Evolutionary conservation across 2,888 invertebrate species (phyloP), one percentile per base, ranked within the genome.

Genomic region (Meganola albula): DNA sequence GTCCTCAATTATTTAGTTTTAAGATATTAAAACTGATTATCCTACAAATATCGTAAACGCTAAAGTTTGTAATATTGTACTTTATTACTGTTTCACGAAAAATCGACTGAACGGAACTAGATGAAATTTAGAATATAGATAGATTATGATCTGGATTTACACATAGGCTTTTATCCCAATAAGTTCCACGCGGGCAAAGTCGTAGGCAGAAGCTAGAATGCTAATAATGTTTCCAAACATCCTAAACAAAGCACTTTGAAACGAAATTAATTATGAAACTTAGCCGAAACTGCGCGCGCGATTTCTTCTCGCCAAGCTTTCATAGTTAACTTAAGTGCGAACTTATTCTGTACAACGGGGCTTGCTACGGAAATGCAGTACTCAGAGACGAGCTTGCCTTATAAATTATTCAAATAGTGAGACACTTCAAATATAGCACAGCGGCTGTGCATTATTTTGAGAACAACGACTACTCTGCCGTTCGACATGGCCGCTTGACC

Each of bases 341-440:
- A 72, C 58, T 63, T 69, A 62, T 62, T 54, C 55, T 48, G 47
- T 48, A 40, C 36, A 48, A 60, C 61, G 65, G 64, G 70, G 69
- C 69, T 64, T 64, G 66, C 67, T 62, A 57, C 69, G 70, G 71
- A 75, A 78, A 74, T 75, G 74, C 71, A 75, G 69, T 72, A 74
- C 74, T 70, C 70, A 47, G 70, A 74, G 73, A 74, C 44, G 69
- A 75, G 72, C 68, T 67, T 55, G 59, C 71, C 74, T 82, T 75
- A 85, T 85, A 82, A 82, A 82, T 83, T 78, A 85, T 85, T 85
- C 83, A 84, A 75, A 74, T 72, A 70, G 70, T 55, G 75, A 77
- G 82, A 80, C 79, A 77, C 76, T 80, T 79, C 77, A 80, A 76
- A 80, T 79, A 78, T 77, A 77, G 77, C 63, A 65, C 71, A 67